Base-by-base conservation (phyloP, 1,140 invertebrate species). In the Centruroides vittatus region DNA sequence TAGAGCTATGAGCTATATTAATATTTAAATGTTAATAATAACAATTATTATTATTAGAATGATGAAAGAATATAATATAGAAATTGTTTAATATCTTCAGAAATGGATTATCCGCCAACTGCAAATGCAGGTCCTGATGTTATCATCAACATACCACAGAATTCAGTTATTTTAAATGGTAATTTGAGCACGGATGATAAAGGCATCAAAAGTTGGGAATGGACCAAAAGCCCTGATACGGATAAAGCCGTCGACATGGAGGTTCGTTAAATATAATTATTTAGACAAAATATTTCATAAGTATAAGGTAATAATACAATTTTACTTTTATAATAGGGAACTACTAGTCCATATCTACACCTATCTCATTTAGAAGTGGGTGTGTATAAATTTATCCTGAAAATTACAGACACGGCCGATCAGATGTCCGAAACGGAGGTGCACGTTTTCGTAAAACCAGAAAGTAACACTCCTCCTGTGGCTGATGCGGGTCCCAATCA, bases 181-280 rank as follows among this genome's bases (percentile, higher is more conserved):
- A 95, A 88, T 70, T 74, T 85, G 50, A 94, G 90, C 60, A 88
- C 86, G 0, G 93, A 97, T 73, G 93, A 96, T 76, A 86, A 91
- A 70, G 89, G 89, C 54, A 95, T 95, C 64, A 83, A 82, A 0
- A 86, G 81, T 41, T 97, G 92, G 86, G 90, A 94, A 73, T 97
- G 93, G 93, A 93, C 86, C 0, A 93, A 93, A 71, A 86, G 86
- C 60, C 81, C 85, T 0, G 84, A 85, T 50, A 70, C 61, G 9
- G 83, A 87, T 60, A 89, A 90, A 75, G 87, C 89, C 9, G 90
- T 90, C 12, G 91, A 94, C 71, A 93, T 94, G 88, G 88, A 91
- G 70, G 79, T 80, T 67, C 67, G 63, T 48, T 63, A 65, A 9
- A 48, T 49, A 60, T 55, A 61, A 35, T 41, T 61, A 62, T 64